Base-by-base conservation (phyloP, 2,113 vertebrate genomes). In the Sminthopsis crassicaudata region DNA sequence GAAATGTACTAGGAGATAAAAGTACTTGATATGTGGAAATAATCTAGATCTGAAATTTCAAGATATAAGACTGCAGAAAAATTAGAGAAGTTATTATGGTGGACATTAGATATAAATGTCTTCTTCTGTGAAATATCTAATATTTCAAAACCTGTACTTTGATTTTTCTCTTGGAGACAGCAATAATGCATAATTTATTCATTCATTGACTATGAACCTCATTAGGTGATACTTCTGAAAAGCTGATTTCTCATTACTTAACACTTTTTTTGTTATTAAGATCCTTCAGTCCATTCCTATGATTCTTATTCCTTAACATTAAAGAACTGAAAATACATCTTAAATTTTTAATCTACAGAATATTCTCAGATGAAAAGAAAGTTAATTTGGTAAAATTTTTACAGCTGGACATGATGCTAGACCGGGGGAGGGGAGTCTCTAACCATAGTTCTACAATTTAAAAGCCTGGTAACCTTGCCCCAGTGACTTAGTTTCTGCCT, bases 171-270 rank as follows among this genome's bases (percentile, higher is more conserved):
- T 91, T 88, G 91, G 46, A 94, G 26, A 92, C 51, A 51, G 84
- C 16, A 96, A 53, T 25, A 92, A 90, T 95, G 92, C 96, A 97
- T 96, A 93, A 97, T 96, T 91, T 93, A 95, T 97, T 95, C 84
- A 46, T 90, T 53, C 94, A 46, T 92, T 96, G 90, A 90, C 48
- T 95, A 26, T 30, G 89, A 92, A 30, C 51, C 36, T 93, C 24
- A 11, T 88, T 93, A 60, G 42, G 36, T 14, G 57, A 93, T 50
- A 23, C 46, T 84, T 96, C 57, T 95, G 53, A 90, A 95, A 95
- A 89, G 76, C 67, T 51, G 54, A 54, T 53, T 84, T 90, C 52
- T 91, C 46, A 42, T 42, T 92, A 91, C 94, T 97, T 96, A 96
- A 25, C 19, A 22, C 9, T 84, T 42, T 84, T 84, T 84, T 91